A percentile compares a stretch with the other conserved stretches of the same genome.
Conservation (phyloP, 1,140 invertebrate species). For the Trialeurodes vaporariorum region DNA sequence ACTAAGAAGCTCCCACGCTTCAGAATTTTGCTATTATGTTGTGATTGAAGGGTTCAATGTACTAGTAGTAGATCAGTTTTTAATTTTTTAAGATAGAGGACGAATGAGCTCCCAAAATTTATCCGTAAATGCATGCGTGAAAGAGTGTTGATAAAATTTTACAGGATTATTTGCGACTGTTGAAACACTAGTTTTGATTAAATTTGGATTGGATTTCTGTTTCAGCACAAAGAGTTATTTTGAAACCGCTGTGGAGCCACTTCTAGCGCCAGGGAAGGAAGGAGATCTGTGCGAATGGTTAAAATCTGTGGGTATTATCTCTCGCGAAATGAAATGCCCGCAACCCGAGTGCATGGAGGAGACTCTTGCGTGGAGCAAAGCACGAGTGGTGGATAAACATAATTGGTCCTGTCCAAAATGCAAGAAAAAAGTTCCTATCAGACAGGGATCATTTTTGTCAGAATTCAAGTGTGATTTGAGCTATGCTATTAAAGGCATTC, state of each 20-base stretch:
- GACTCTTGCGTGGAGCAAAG: slow-evolving; percentile 28
- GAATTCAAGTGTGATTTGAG: slow-evolving; percentile 30
- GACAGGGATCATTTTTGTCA: slow-evolving; percentile 26
- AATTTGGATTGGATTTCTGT: too few species aligned
- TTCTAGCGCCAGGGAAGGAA: slow-evolving; percentile 27
- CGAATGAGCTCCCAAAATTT: too few species aligned
- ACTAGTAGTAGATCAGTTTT: too few species aligned
- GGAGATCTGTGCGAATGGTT: slow-evolving; percentile 30
- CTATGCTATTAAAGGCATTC: slow-evolving; percentile 24
- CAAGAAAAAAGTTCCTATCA: slow-evolving; percentile 28
- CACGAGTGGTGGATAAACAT: slow-evolving; percentile 29
- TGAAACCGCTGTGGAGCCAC: slow-evolving; percentile 25
- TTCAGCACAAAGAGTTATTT: slow-evolving; percentile 25
- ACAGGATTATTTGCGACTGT: too few species aligned
- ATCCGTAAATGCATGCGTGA: too few species aligned
- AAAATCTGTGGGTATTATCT: slow-evolving; percentile 27
- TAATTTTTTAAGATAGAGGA: too few species aligned
- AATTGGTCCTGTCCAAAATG: slow-evolving; percentile 29
- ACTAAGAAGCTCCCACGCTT: too few species aligned
- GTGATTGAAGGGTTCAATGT: too few species aligned
- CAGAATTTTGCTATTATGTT: too few species aligned
- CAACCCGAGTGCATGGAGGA: slow-evolving; percentile 26
- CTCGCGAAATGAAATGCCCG: slow-evolving; percentile 23
- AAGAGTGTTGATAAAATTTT: too few species aligned
- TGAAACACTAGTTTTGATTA: too few species aligned